Evolutionary conservation across 2,888 invertebrate genomes (phyloP).

Genomic region (Mechanitis messenoides): DNA sequence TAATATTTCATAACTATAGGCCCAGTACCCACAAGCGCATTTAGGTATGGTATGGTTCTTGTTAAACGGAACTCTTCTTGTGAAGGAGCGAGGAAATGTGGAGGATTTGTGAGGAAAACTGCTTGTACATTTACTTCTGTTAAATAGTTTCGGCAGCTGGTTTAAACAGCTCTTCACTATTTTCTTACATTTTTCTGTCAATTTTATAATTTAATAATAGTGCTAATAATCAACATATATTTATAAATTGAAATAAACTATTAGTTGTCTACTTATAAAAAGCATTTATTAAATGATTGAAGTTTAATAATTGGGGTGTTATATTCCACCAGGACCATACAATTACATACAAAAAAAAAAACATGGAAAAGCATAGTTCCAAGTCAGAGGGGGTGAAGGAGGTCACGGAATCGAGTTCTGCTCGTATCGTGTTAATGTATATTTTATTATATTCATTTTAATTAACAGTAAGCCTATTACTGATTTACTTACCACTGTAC

Average conservation of each 20-base stretch:
- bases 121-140: slow-evolving; percentile 60
- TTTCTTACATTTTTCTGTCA: slow-evolving; percentile 67
- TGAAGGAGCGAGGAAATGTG: slow-evolving; percentile 60
- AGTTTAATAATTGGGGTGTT: no score
- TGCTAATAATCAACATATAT: no score
- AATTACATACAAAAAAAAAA: no score
- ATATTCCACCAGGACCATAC: no score
- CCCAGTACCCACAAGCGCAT: slow-evolving; percentile 38
- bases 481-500: slow-evolving; percentile 55
- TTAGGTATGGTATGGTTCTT: slow-evolving; percentile 71
- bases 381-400: no score
- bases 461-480: neutral
- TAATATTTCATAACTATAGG: no score
- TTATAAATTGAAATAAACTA: no score
- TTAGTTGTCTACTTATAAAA: no score
- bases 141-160: slow-evolving; percentile 64
- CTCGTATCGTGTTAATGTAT: no score
- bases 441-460: neutral
- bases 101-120: slow-evolving; percentile 57
- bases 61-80: slow-evolving; percentile 52
- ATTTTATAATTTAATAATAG: slow-evolving; percentile 12
- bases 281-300: neutral
- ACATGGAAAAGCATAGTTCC: no score
- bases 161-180: slow-evolving; percentile 64
- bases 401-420: no score